Conservation (phyloP, 2,797 vertebrate genomes). For the Eidolon dupreanum region DNA sequence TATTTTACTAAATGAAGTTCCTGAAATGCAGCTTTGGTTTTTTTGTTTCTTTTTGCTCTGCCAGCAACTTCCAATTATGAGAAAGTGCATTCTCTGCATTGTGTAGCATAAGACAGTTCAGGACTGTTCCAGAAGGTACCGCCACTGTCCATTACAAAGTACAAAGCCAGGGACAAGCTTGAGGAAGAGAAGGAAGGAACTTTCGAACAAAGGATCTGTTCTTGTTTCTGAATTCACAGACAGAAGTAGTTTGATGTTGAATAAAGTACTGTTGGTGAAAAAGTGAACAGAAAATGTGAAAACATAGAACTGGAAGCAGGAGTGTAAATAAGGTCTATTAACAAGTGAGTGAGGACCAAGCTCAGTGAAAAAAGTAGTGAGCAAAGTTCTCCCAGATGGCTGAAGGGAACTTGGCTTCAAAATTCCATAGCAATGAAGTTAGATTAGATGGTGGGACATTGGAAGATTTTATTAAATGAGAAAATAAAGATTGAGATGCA, state of each 20-base stretch:
- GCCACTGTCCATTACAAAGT: neutral
- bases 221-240: constrained; percentile 19
- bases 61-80: constrained; percentile 36
- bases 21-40: constrained; percentile 35
- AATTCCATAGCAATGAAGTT: neutral
- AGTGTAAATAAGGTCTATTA: neutral
- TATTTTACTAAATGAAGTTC: constrained; percentile 33
- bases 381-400: neutral
- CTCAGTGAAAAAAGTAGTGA: neutral
- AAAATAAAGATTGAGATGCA: neutral
- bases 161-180: neutral
- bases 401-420: neutral
- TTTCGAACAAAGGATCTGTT: neutral
- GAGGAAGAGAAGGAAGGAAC: constrained; percentile 3
- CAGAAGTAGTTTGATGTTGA: constrained; percentile 52
- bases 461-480: neutral
- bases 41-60: constrained; percentile 15
- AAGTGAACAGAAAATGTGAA: neutral
- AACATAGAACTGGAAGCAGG: neutral
- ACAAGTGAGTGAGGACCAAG: neutral
- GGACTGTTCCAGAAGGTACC: neutral
- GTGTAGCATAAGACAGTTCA: neutral
- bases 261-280: constrained; percentile 44
- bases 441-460: neutral
- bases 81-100: neutral